Evolutionary conservation across 2,113 vertebrate species (phyloP).

Genomic region (Pholis gunnellus): DNA sequence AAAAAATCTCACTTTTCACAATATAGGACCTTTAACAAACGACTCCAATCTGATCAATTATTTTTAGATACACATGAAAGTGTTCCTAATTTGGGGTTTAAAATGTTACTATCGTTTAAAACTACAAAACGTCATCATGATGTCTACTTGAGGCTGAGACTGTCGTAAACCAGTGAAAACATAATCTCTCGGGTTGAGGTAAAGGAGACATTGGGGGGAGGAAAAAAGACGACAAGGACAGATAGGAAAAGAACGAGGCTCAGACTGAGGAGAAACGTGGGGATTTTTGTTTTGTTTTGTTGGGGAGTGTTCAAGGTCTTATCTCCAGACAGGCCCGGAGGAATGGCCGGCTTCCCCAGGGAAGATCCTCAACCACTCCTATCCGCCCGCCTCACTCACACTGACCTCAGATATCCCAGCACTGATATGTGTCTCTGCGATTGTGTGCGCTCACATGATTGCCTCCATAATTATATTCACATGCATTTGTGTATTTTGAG

Average conservation of each 20-base stretch:
- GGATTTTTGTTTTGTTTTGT: not conserved
- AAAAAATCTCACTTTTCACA: not conserved
- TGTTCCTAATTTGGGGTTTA: not conserved
- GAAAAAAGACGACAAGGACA: conserved; percentile 15
- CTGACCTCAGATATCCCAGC: conserved; percentile 29
- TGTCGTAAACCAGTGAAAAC: not conserved
- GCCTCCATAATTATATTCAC: conserved; percentile 25
- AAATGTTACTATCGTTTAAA: not conserved
- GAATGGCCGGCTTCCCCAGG: conserved; percentile 42
- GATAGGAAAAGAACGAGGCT: conserved; percentile 1
- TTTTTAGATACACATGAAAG: not conserved
- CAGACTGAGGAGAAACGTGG: conserved; percentile 16
- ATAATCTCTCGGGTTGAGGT: not conserved
- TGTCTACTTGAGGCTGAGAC: not conserved
- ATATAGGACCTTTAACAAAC: not conserved
- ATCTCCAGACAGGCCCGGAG: conserved; percentile 66
- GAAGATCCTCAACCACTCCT: conserved; percentile 48
- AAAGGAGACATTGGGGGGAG: conserved; percentile 16
- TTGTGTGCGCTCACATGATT: conserved; percentile 41
- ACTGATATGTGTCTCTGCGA: not conserved
- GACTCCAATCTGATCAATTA: not conserved
- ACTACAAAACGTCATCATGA: not conserved
- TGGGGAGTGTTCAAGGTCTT: conserved; percentile 47
- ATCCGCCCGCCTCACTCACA: conserved; percentile 33
- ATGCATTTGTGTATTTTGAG: conserved; percentile 28